Conservation (phyloP, 1,140 invertebrate genomes). For the Diorhabda sublineata region DNA sequence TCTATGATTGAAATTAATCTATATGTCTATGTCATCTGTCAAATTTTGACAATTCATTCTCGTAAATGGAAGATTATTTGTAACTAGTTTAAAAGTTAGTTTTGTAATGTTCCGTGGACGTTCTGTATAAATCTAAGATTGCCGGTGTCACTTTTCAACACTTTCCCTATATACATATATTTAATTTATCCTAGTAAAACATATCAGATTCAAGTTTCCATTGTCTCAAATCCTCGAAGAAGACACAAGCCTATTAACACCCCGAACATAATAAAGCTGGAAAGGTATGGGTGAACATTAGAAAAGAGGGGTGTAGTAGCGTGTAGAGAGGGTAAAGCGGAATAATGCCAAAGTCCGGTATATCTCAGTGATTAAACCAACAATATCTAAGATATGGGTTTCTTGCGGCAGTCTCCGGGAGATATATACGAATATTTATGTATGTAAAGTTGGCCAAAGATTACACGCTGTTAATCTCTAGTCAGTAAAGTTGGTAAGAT, state of each 20-base stretch:
- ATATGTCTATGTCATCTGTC: no score
- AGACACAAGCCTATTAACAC: background rate
- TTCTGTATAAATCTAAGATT: no score
- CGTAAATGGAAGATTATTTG: no score
- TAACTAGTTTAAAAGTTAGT: no score
- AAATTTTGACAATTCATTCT: no score
- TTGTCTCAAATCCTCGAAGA: background rate
- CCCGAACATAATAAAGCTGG: background rate
- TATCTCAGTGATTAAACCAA: conserved; percentile 33
- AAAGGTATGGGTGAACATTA: background rate
- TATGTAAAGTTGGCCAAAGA: conserved; percentile 39
- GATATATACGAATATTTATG: conserved; percentile 36
- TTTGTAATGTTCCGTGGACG: no score
- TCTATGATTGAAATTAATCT: no score
- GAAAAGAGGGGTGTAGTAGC: background rate
- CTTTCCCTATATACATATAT: background rate
- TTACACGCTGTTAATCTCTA: conserved; percentile 36
- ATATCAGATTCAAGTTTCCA: conserved; percentile 1
- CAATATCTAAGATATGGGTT: conserved; percentile 37
- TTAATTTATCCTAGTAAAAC: background rate
- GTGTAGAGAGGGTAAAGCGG: conserved; percentile 5
- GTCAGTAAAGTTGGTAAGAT: conserved; percentile 37
- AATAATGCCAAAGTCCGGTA: conserved; percentile 31
- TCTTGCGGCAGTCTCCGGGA: conserved; percentile 28
- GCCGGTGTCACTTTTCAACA: background rate